These are phyloP conservation scores for Apolygus lucorum DNA, from an alignment of 1,140 invertebrate species.

Conservation along the genomic window DNA sequence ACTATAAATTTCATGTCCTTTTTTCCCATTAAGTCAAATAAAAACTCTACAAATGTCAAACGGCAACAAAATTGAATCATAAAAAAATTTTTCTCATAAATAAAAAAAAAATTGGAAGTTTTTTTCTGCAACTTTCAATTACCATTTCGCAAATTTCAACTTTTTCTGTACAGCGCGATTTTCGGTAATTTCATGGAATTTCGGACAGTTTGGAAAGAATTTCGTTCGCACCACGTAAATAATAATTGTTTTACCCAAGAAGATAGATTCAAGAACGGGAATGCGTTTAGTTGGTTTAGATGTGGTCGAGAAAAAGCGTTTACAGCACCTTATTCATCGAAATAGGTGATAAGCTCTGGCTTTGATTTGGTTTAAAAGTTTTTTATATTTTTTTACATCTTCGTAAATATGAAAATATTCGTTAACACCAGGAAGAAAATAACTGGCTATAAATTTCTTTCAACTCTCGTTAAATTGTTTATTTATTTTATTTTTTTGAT, in stretches of 20 bases:
- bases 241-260: not conserved
- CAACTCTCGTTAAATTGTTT: not conserved
- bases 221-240: not conserved
- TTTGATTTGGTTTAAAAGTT: not conserved
- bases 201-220: too few relatives aligned
- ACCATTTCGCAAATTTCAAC: too few relatives aligned
- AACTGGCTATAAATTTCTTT: not conserved
- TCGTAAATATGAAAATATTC: not conserved
- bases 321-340: not conserved
- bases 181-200: too few relatives aligned
- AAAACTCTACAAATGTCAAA: not conserved
- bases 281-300: not conserved
- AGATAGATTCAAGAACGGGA: not conserved
- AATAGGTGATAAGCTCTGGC: not conserved
- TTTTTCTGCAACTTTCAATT: too few relatives aligned
- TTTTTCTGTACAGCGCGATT: too few relatives aligned
- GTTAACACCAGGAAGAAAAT: not conserved
- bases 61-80: not conserved
- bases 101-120: too few relatives aligned
- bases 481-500: not conserved
- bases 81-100: not conserved
- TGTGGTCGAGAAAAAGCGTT: not conserved
- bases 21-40: not conserved
- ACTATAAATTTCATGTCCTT: not conserved
- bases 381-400: not conserved